Evolutionary conservation across 2,888 invertebrate genomes (phyloP).

Genomic region (Crematogaster levior): DNA sequence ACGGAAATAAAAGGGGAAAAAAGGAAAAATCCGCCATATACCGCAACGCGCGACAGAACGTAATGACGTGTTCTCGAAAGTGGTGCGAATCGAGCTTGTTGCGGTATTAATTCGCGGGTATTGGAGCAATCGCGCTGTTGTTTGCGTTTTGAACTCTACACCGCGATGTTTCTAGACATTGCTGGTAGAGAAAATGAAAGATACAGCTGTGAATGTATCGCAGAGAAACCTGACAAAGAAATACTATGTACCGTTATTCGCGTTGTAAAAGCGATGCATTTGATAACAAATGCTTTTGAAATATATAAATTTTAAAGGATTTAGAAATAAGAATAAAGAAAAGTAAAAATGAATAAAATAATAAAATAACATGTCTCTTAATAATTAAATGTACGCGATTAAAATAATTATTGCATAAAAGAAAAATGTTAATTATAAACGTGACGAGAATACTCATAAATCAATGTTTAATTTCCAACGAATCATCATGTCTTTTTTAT

Average conservation of each 20-base stretch:
- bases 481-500: not conserved
- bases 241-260: not conserved
- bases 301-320: not conserved
- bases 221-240: not conserved
- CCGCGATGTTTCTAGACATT: not conserved
- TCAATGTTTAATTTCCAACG: not conserved
- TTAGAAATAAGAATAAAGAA: not conserved
- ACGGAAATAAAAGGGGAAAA: constrained; percentile 50
- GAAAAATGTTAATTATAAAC: not conserved
- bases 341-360: not conserved
- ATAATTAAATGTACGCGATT: too few relatives aligned
- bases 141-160: not conserved
- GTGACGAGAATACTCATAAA: not conserved
- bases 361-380: not conserved
- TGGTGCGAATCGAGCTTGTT: constrained; percentile 31
- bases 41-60: constrained; percentile 30
- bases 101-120: constrained; percentile 32
- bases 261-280: not conserved
- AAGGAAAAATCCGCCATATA: constrained; percentile 24
- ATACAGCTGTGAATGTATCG: not conserved
- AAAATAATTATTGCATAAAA: not conserved
- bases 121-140: constrained; percentile 32
- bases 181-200: constrained; percentile 11
- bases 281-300: not conserved
- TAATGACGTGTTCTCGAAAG: constrained; percentile 45